Evolutionary conservation across 2,888 invertebrate species (phyloP).

Genomic region (Augiades crinisus): DNA sequence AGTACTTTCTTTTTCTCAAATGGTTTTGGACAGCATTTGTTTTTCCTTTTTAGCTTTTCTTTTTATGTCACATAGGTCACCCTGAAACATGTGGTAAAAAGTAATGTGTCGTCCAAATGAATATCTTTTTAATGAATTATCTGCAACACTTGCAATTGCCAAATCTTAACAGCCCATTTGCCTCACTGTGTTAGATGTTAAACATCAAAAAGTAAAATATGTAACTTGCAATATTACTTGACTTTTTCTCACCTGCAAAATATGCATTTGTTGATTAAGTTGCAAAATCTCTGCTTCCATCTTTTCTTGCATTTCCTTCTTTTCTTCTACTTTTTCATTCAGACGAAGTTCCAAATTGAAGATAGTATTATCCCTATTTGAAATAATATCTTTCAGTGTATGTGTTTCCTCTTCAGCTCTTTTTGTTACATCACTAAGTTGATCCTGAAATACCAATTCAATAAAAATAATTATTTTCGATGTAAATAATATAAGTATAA

Average conservation of each 20-base stretch:
- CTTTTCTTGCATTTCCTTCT: no score
- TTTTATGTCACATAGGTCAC: slow-evolving; percentile 34
- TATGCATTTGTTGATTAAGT: not conserved
- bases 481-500: no score
- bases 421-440: not conserved
- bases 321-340: not conserved
- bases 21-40: not conserved
- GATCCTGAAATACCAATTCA: not conserved
- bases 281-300: not conserved
- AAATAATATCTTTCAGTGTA: not conserved
- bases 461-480: no score
- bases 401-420: not conserved
- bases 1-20: not conserved
- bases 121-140: not conserved
- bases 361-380: not conserved
- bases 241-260: not conserved
- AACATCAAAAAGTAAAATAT: no score
- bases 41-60: slow-evolving; percentile 29
- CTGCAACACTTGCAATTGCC: not conserved
- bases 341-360: not conserved
- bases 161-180: no score
- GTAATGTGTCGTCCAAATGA: not conserved
- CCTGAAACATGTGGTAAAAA: slow-evolving; percentile 36
- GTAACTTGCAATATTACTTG: no score
- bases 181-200: no score